Evolutionary conservation across 2,797 vertebrate genomes (phyloP), one percentile per base, ranked within the genome.

Genomic region (Poecilia picta): DNA sequence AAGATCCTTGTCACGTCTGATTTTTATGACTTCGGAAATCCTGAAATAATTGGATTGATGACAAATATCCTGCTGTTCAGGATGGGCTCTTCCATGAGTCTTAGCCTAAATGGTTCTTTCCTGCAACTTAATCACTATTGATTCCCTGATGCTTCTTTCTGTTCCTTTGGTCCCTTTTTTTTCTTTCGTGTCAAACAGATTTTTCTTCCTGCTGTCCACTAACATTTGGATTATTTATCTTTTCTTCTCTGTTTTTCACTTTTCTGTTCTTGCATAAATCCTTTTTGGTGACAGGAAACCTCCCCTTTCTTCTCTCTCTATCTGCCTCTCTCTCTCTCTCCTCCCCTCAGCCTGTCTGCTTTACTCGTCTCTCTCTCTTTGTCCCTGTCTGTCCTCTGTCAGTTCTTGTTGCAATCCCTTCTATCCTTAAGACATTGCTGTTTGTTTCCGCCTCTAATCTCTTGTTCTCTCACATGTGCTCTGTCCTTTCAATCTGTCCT

Each of bases 71-170:
- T 49, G 23, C 12, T n/a, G 20, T 20, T 33, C 8, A 16, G 47
- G 74, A 81, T 85, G 77, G 79, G 87, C 66, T 86, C 78, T 75
- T 75, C 36, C 73, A 10, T 59, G 68, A 3, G n/a, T 64, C 46
- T 77, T 53, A 66, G 28, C n/a, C 76, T 86, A 51, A 77, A 57
- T 78, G 43, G 10, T 71, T 64, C 28, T 71, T 62, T 75, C 74
- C 73, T 4, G 39, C 72, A 80, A 39, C 46, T 53, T 90, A 85
- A 91, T 91, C 89, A 83, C 71, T 81, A 89, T 89, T 81, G 87
- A 91, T 87, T 76, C 49, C 55, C 36, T 31, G 68, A 68, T 75
- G 74, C 36, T 1, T 51, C 39, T 75, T 59, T 75, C 12, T 33
- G 31, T 62, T 59, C 6, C 39, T 55, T 31, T n/a, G 46, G 33